Evolutionary conservation across 2,888 invertebrate species (phyloP), one percentile per base, ranked within the genome.

Genomic region (Acronicta aceris): DNA sequence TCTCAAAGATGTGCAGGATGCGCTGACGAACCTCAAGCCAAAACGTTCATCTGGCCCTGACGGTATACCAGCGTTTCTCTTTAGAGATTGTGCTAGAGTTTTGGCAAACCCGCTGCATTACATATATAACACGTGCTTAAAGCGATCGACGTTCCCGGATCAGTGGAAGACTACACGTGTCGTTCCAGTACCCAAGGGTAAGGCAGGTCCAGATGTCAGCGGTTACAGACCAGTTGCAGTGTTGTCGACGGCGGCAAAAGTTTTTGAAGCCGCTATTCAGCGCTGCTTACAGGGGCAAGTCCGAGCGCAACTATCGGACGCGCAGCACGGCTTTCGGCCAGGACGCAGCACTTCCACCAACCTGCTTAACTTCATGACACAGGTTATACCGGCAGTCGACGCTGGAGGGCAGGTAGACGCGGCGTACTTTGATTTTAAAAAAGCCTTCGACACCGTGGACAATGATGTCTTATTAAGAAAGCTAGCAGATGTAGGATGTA

Each of bases 1-100:
- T 30, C 15, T 46, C 1, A 27, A 46, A n/a, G 46, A 46, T 8
- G 46, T 46, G 3, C 0, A 10, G 10, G 10, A 16, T 9, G 47
- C 47, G 10, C 30, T 47, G 9, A 4, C 2, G 9, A 8, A 1
- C 9, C 47, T 47, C 30, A 47, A 47, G 16, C 47, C 47, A 15
- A 47, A 33, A 10, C 33, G 30, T 5, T 47, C 47, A 15, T 7
- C 47, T 15, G 47, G 47, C 16, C 47, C 47, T 7, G 47, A 47
- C 10, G 47, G 47, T 30, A 47, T 47, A 47, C 47, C 47, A 30
- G 47, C 47, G 10, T 47, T 47, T 30, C 30, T 47, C 2, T 47
- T 47, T 15, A 47, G 10, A 15, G 47, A 47, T 33, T 47, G 47
- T 47, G 27, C 6, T 7, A 27, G 27, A 7, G 27, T 27, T 7